A percentile compares a stretch with the other conserved stretches of the same genome.
phyloP scores from a whole-genome alignment of 2,797 vertebrate genomes.

The Silurus aristotelis region DNA sequence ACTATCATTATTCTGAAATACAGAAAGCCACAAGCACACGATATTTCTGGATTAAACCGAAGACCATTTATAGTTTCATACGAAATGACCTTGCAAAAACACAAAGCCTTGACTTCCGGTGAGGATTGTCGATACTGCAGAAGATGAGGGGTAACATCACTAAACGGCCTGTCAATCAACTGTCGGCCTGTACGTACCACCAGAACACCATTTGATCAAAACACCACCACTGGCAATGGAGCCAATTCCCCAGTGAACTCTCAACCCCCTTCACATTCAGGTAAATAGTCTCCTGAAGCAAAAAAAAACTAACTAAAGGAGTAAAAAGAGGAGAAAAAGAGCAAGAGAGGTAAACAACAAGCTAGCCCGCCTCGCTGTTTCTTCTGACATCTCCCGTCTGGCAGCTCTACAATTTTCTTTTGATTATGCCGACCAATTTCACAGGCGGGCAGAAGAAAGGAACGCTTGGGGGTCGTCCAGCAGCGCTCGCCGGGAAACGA shows the following conservation, averaged over 20 bases:
- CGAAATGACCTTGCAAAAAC: background rate
- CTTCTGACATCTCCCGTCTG: constrained; percentile 64
- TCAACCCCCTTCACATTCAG: background rate
- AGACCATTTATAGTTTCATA: background rate
- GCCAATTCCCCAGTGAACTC: background rate
- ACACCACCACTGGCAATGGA: constrained; percentile 5
- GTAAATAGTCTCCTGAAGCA: constrained; percentile 21
- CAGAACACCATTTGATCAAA: constrained; percentile 10
- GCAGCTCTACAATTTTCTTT: constrained; percentile 67
- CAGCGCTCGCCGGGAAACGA: constrained; percentile 61
- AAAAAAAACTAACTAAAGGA: constrained; percentile 14
- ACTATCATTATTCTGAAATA: background rate
- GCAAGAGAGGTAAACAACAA: constrained; percentile 61
- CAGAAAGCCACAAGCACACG: background rate
- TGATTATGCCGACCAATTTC: constrained; percentile 71
- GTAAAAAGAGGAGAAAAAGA: constrained; percentile 13
- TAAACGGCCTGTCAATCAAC: constrained; percentile 26
- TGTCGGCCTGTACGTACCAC: constrained; percentile 31
- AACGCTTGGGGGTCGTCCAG: constrained; percentile 54
- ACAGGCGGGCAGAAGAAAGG: constrained; percentile 55
- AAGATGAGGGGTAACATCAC: background rate
- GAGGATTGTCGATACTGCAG: background rate
- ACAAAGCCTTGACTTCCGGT: background rate
- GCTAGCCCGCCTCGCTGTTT: constrained; percentile 51
- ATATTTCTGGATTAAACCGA: background rate